Percentiles rank a stretch among this genome's conserved stretches.
Conservation (phyloP, 2,888 invertebrate genomes). For the Eristalis arbustorum region DNA sequence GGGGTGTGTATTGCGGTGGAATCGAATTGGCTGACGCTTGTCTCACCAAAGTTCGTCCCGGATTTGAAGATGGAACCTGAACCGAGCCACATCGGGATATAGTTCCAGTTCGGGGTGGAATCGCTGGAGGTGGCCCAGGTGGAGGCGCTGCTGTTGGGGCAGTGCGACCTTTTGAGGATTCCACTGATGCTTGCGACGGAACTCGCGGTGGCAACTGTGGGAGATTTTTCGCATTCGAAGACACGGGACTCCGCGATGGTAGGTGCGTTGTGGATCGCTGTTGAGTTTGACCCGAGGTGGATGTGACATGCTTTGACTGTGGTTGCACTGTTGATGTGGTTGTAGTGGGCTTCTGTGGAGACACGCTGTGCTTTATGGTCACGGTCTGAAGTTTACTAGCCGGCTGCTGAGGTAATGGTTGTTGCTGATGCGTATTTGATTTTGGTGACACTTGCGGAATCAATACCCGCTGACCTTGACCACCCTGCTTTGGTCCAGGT, state of each 20-base stretch:
- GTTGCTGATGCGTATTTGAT: conserved; percentile 56
- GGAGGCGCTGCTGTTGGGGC: conserved; percentile 76
- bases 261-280: conserved; percentile 67
- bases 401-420: conserved; percentile 73
- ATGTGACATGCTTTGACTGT: conserved; percentile 66
- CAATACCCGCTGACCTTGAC: conserved; percentile 35
- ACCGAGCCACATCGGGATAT: conserved; percentile 78
- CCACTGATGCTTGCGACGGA: conserved; percentile 77
- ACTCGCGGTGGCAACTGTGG: conserved; percentile 79
- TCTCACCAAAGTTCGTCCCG: conserved; percentile 75
- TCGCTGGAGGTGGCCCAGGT: conserved; percentile 79
- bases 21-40: conserved; percentile 79
- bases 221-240: conserved; percentile 58
- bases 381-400: conserved; percentile 74
- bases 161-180: conserved; percentile 73
- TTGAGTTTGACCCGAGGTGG: conserved; percentile 49
- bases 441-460: conserved; percentile 62
- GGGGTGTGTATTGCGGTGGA: conserved; percentile 79
- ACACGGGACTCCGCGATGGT: conserved; percentile 65
- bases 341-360: conserved; percentile 78
- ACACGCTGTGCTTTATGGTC: conserved; percentile 77
- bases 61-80: conserved; percentile 73
- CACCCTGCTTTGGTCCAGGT: conserved; percentile 68
- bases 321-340: conserved; percentile 79
- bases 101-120: conserved; percentile 78